A percentile compares a stretch with the other conserved stretches of the same genome.
Evolutionary conservation across 2,113 vertebrate genomes (phyloP).

Genomic region (Microtus richardsoni): DNA sequence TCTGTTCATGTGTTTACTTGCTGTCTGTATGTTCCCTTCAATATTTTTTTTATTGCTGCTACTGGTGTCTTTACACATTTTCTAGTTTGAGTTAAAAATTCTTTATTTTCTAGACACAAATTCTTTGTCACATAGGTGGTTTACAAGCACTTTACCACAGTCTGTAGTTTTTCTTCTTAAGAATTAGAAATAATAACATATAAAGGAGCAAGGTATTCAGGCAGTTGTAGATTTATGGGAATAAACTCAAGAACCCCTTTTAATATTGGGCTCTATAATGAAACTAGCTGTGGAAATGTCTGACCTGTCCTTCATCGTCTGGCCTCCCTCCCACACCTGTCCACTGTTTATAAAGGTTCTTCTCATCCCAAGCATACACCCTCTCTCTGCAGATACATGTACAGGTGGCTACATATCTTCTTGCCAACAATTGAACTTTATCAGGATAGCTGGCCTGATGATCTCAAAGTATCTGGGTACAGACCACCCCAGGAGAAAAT

Average conservation of each 20-base stretch:
- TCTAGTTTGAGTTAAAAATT: neutral
- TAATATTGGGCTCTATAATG: neutral
- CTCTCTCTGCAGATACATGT: neutral
- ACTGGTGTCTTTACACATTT: neutral
- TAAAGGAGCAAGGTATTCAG: neutral
- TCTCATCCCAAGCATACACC: no score
- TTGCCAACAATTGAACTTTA: neutral
- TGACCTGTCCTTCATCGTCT: neutral
- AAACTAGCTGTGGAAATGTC: neutral
- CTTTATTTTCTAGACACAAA: neutral
- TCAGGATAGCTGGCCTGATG: neutral
- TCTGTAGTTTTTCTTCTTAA: neutral
- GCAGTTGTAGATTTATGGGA: neutral
- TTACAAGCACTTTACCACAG: neutral
- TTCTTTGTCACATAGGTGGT: neutral
- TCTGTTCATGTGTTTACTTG: slow-evolving; percentile 7
- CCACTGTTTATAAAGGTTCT: neutral
- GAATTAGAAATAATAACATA: neutral
- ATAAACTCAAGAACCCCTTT: neutral
- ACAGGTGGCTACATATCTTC: neutral
- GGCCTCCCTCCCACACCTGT: neutral
- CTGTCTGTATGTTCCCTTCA: neutral
- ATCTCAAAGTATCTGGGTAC: neutral
- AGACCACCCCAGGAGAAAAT: neutral
- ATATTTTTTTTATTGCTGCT: neutral